Conservation (phyloP, 1,140 invertebrate genomes). For the Watersipora subatra region DNA sequence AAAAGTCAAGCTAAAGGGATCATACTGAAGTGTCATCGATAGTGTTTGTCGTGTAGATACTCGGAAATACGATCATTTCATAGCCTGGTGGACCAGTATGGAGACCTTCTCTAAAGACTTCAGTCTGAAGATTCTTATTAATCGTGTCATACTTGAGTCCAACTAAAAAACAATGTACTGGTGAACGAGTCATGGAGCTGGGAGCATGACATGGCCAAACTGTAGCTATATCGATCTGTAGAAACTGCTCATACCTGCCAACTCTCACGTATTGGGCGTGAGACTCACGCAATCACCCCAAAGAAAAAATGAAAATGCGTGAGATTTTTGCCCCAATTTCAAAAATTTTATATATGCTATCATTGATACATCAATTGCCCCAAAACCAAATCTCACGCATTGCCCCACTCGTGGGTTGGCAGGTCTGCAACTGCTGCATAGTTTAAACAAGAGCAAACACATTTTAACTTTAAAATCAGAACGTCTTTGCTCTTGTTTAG, state of each 20-base stretch:
- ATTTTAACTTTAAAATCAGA: not conserved
- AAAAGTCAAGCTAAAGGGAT: too few species aligned
- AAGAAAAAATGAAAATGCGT: not conserved
- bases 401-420: not conserved
- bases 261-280: too few species aligned
- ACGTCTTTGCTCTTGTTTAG: not conserved
- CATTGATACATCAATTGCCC: too few species aligned
- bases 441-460: not conserved
- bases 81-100: too few species aligned
- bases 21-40: too few species aligned
- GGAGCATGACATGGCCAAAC: not conserved
- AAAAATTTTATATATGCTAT: not conserved
- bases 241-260: too few species aligned
- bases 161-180: not conserved
- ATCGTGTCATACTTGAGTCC: not conserved
- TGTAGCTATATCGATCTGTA: not conserved
- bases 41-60: too few species aligned
- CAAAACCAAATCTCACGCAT: too few species aligned
- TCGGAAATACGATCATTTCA: too few species aligned
- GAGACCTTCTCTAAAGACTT: not conserved
- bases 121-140: not conserved
- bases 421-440: not conserved
- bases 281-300: not conserved
- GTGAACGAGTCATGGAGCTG: not conserved
- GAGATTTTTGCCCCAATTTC: not conserved